A percentile compares a stretch with the other conserved stretches of the same genome.
Evolutionary conservation across 2,797 vertebrate genomes (phyloP).

Genomic region (Epinephelus awoara): DNA sequence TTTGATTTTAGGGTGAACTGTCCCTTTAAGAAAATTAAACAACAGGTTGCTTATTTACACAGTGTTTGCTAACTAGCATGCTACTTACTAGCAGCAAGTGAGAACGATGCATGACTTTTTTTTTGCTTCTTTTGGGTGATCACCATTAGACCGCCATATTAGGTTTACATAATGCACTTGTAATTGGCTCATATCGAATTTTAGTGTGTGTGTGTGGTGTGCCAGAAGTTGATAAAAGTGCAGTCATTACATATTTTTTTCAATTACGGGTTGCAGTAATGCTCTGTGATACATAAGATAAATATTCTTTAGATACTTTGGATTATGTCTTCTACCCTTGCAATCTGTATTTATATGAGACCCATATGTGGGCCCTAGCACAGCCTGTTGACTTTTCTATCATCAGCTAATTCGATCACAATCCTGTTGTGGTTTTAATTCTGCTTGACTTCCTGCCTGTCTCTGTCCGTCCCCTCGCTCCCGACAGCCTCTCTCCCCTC

Average conservation of each 20-base stretch:
- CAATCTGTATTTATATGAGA: conserved; percentile 5
- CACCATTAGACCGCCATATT: not conserved
- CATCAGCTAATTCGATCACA: conserved; percentile 64
- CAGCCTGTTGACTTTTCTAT: conserved; percentile 59
- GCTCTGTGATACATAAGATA: not conserved
- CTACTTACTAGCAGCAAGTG: not conserved
- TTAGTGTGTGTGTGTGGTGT: not conserved
- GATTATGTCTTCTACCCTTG: not conserved
- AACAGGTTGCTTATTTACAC: conserved; percentile 8
- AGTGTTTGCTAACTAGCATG: conserved; percentile 3
- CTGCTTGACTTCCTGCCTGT: conserved; percentile 65
- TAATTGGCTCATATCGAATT: not conserved
- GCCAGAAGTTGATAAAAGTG: not conserved
- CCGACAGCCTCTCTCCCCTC: conserved; percentile 39
- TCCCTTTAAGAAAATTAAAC: not conserved
- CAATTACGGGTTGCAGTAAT: not conserved
- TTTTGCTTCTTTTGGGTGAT: not conserved
- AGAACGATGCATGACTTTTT: no score
- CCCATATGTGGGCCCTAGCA: conserved; percentile 8
- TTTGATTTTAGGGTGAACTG: no score
- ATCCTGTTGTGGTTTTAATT: conserved; percentile 66
- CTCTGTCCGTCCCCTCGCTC: conserved; percentile 39
- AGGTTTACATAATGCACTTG: no score
- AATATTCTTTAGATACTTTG: not conserved
- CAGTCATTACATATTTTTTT: not conserved